These are phyloP conservation scores for Sinella curviseta DNA, from an alignment of 1,140 invertebrate species.

Conservation along the genomic window DNA sequence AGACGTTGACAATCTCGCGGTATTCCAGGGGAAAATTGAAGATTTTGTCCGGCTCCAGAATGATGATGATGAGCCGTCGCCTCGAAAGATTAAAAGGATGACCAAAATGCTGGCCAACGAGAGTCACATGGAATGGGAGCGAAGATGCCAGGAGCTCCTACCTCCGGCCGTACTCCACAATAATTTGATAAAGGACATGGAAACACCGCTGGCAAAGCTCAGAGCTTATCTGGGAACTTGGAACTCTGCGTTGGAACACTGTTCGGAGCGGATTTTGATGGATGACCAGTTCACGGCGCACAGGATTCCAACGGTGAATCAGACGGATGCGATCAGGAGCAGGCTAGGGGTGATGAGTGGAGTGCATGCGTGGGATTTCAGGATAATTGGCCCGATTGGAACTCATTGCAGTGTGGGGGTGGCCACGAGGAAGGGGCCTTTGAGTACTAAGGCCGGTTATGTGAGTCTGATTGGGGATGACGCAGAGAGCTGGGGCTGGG, in stretches of 20 bases:
- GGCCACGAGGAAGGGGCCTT: background rate
- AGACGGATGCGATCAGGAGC: background rate
- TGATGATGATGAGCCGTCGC: background rate
- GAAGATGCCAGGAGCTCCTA: background rate
- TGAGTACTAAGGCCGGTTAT: background rate
- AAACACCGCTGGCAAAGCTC: background rate
- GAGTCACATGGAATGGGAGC: background rate
- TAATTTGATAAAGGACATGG: background rate
- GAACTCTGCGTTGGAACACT: background rate
- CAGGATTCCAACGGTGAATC: background rate
- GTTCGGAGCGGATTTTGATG: background rate
- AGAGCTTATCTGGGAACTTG: background rate
- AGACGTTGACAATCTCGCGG: background rate
- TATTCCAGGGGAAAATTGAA: background rate
- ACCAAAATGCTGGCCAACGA: background rate
- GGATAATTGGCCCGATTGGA: background rate
- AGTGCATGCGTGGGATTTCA: background rate
- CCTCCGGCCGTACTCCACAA: background rate
- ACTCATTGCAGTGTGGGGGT: background rate
- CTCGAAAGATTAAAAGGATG: background rate
- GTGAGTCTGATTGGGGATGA: background rate
- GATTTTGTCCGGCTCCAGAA: background rate
- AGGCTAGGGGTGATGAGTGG: background rate
- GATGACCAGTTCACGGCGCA: background rate
- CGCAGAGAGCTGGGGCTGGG: background rate